phyloP scores from a whole-genome alignment of 2,113 vertebrate genomes.

The Proterorhinus semilunaris region DNA sequence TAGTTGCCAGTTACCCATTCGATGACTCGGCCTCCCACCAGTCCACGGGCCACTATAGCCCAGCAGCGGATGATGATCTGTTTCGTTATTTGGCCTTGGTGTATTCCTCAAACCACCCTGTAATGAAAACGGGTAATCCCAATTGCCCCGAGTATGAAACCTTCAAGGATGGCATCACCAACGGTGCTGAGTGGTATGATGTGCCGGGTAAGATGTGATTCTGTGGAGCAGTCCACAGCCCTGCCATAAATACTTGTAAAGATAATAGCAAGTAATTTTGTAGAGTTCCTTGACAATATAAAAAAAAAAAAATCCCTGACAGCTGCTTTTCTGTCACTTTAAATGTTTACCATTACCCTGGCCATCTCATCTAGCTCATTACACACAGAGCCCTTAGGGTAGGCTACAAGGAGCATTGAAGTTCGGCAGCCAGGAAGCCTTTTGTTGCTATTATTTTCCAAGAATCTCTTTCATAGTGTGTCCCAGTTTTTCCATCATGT shows the following conservation, averaged over 20 bases:
- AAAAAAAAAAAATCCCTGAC: too few relatives aligned
- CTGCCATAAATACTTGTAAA: not conserved
- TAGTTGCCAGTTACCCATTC: conserved; percentile 97
- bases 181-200: conserved; percentile 94
- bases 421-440: too few relatives aligned
- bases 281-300: not conserved
- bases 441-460: not conserved
- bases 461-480: not conserved
- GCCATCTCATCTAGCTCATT: conserved; percentile 7
- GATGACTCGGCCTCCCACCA: conserved; percentile 86
- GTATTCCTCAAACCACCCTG: conserved; percentile 87
- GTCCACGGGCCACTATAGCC: conserved; percentile 82
- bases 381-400: not conserved
- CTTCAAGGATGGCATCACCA: conserved; percentile 91
- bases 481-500: not conserved
- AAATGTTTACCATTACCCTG: not conserved
- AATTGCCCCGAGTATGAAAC: conserved; percentile 81
- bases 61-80: conserved; percentile 86
- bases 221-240: not conserved
- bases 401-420: conserved; percentile 35
- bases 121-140: conserved; percentile 90
- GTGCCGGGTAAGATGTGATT: conserved; percentile 81
- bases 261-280: not conserved
- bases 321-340: not conserved
- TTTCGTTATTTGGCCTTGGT: conserved; percentile 87